Base-by-base conservation (phyloP, 2,113 vertebrate genomes). In the Nanger granti region DNA sequence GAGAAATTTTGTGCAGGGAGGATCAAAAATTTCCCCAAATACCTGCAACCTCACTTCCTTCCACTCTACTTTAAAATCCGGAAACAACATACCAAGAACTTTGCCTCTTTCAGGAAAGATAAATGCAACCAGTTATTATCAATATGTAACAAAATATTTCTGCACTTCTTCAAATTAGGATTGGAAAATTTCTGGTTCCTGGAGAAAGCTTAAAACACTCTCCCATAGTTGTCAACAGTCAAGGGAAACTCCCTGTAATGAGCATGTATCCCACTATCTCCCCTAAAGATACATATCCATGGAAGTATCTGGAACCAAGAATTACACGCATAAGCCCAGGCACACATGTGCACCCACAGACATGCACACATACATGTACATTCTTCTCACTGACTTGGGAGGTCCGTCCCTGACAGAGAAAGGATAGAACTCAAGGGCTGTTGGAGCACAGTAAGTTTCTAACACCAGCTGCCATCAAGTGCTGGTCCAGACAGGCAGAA, bases 381-480 rank as follows among this genome's bases (percentile, higher is more conserved):
- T 22, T 83, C 41, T 41, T 90, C 29, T 90, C 49, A 4, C 6
- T 96, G 79, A 92, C 87, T 96, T 26, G 76, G 52, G 80, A 97
- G 91, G 95, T 97, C 95, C 94, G 60, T 98, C 93, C 96, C 96
- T 93, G 62, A 82, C 83, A 76, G 96, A 93, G 76, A 18, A 95
- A 87, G 92, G 93, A 92, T 34, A 86, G 96, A 97, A 90, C 95
- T 94, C 47, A 93, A 95, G 96, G 89, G 87, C 80, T 76, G 89
- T 79, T 73, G 94, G 88, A 97, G 87, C 96, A 89, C 96, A 52
- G 93, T 91, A 94, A 97, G 97, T 87, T 94, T 97, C 93, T 95
- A 97, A 86, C 57, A 95, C 95, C 97, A 98, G 98, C 93, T 98
- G 92, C 92, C 73, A 85, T 69, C 9, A 47, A 97, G 95, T 86